Conservation (phyloP, 2,113 vertebrate species). For the Scomber scombrus region DNA sequence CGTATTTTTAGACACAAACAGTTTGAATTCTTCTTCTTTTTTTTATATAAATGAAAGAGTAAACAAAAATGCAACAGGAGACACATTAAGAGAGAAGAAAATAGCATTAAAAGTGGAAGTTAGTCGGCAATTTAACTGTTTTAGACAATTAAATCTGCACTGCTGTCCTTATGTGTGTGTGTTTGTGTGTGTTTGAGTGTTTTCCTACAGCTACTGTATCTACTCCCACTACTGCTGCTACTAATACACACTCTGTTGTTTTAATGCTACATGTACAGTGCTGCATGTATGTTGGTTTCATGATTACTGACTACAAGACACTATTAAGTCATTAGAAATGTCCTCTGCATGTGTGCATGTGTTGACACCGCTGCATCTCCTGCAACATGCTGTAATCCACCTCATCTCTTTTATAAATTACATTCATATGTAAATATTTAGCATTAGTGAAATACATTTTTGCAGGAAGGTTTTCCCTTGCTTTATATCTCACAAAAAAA, state of each 20-base stretch:
- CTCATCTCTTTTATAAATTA: not conserved
- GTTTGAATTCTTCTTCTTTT: slow-evolving; percentile 48
- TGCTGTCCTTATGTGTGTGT: too few relatives aligned
- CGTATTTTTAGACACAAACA: slow-evolving; percentile 73
- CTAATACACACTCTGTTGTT: not conserved
- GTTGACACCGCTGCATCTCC: not conserved
- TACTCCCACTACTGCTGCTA: slow-evolving; percentile 6
- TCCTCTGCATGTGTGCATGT: not conserved
- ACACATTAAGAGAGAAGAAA: not conserved
- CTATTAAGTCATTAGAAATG: not conserved
- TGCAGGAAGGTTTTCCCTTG: too few relatives aligned
- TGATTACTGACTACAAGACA: not conserved
- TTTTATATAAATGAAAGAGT: not conserved
- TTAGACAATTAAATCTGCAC: not conserved
- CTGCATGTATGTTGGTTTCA: not conserved
- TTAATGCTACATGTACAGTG: slow-evolving; percentile 17
- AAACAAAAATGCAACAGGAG: slow-evolving; percentile 15
- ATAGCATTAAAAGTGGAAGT: not conserved
- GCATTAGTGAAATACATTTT: too few relatives aligned
- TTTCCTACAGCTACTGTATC: not conserved
- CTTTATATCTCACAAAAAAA: too few relatives aligned
- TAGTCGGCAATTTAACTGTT: not conserved
- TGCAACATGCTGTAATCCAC: too few relatives aligned
- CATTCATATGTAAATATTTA: not conserved
- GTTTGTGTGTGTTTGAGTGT: not conserved